phyloP scores from a whole-genome alignment of 2,113 vertebrate species.

The Entomyzon cyanotis region DNA sequence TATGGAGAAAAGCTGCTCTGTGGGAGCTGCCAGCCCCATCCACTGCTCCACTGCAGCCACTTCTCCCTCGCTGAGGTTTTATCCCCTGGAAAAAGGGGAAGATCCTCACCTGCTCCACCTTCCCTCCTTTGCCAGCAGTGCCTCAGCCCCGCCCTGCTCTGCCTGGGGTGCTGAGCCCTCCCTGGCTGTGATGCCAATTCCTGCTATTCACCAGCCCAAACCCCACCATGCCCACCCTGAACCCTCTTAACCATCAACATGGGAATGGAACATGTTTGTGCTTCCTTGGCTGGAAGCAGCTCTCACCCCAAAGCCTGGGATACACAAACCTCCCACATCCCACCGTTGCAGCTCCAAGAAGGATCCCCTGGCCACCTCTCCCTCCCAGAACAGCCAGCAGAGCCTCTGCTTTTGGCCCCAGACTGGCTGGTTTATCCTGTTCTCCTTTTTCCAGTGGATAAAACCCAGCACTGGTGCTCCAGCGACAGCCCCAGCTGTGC shows the following conservation, averaged over 20 bases:
- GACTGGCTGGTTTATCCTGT: not conserved
- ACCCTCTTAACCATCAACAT: not conserved
- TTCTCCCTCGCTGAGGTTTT: not conserved
- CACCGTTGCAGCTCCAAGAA: not conserved
- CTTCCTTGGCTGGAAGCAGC: not conserved
- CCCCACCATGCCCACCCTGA: accelerated
- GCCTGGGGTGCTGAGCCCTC: not conserved
- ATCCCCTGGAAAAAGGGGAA: too few species aligned
- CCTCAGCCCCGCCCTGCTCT: not conserved
- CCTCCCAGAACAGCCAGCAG: not conserved
- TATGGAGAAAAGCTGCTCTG: not conserved
- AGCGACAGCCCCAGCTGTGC: not conserved
- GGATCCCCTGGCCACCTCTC: not conserved
- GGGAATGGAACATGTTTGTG: not conserved
- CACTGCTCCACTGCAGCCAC: not conserved
- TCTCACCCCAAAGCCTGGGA: not conserved
- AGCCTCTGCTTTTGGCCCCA: not conserved
- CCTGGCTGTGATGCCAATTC: not conserved
- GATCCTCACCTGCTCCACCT: too few species aligned
- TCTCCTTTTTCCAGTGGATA: not conserved
- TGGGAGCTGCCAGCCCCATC: not conserved
- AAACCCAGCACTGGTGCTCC: not conserved
- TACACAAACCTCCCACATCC: not conserved
- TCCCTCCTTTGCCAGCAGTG: not conserved
- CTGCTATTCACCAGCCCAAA: not conserved